A percentile compares a stretch with the other conserved stretches of the same genome.
These are phyloP conservation scores for Anisognathus igniventris DNA, from an alignment of 2,797 vertebrate species.

Conservation along the genomic window DNA sequence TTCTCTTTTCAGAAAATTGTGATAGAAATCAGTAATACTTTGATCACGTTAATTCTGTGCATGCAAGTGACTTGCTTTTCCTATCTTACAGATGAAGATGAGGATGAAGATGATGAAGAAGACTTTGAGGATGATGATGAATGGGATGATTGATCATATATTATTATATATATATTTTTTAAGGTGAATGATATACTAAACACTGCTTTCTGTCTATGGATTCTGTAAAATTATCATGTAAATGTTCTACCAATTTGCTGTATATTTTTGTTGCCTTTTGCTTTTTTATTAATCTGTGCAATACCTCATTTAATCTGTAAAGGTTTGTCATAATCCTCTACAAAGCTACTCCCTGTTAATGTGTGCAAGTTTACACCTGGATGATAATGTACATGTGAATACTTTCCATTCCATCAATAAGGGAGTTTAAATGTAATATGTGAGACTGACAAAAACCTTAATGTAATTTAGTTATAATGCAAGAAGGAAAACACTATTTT, in stretches of 20 bases:
- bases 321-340: conserved; percentile 83
- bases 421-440: conserved; percentile 78
- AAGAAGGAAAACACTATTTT: conserved; percentile 93
- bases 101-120: conserved; percentile 94
- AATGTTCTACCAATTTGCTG: conserved; percentile 93
- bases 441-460: conserved; percentile 85
- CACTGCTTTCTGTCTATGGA: conserved; percentile 86
- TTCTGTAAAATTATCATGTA: conserved; percentile 90
- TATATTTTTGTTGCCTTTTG: conserved; percentile 97
- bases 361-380: conserved; percentile 85
- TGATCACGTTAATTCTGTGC: not conserved
- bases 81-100: conserved; percentile 87
- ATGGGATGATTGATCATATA: conserved; percentile 93
- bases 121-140: conserved; percentile 98
- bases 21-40: not conserved
- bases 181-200: conserved; percentile 88
- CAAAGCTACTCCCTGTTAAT: conserved; percentile 78
- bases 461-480: conserved; percentile 84
- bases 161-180: conserved; percentile 80
- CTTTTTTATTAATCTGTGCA: conserved; percentile 95
- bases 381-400: conserved; percentile 79
- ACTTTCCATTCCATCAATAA: conserved; percentile 78
- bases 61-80: conserved; percentile 12
- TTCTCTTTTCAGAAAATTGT: not conserved
- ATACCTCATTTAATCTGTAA: conserved; percentile 98